Base-by-base conservation (phyloP, 1,140 invertebrate species). In the Chironomus striatipennis region DNA sequence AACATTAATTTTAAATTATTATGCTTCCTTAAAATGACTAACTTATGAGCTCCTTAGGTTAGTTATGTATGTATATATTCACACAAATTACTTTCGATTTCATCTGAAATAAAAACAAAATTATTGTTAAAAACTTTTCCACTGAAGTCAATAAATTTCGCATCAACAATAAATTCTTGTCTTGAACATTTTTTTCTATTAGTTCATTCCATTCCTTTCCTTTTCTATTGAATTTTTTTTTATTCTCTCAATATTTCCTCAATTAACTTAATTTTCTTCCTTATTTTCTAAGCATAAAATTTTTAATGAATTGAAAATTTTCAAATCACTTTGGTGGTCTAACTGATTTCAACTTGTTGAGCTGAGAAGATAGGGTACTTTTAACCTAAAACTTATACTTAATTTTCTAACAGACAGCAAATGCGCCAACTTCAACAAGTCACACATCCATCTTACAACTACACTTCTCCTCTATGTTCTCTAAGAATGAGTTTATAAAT, bases 1-100 rank as follows among this genome's bases (percentile, higher is more conserved):
- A 57, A 64, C 42, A 57, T 24, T 20, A 20, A 74, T 74, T 74
- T 17, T 15, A 74, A 74, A 24, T 73, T 43, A 20, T 43, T 64
- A 17, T 73, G 15, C 15, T 73, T 73, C 12, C 9, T 17, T 18
- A 43, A n/a, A 74, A 72, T 72, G 20, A 10, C 20, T 72, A 17
- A 10, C 17, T 17, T 17, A 73, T 73, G 70, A 17, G 15, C 70
- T 73, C 15, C 70, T 12, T n/a, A 12, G 15, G 10, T 10, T 73
- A 12, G 24, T 2, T 34, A 34, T 34, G 24, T 34, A 34, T 34
- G 15, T 57, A n/a, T 57, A 57, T 57, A 57, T 57, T n/a, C 12
- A 57, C 47, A 57, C 47, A 57, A 57, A 57, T 57, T 57, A 57
- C 47, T 57, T 57, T 57, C 47, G 47, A 57, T 57, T 57, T 57